Percentiles rank a stretch among this genome's conserved stretches.
Conservation (phyloP, 2,113 vertebrate species). For the Gnathonemus echidnorhynchus region DNA sequence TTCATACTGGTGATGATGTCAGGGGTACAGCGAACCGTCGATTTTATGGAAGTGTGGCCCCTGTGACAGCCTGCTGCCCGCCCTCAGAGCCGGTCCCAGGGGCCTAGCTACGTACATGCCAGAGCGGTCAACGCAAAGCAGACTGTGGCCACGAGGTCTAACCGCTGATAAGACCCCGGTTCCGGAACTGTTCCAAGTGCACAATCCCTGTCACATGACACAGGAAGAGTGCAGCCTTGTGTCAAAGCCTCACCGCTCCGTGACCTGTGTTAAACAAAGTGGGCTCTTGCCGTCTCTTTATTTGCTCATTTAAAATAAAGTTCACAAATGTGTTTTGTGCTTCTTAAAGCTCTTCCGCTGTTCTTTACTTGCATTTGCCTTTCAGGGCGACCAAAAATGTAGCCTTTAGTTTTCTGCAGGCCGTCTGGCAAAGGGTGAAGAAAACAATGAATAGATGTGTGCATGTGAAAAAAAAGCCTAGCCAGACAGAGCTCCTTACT, state of each 20-base stretch:
- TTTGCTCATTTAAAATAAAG: background rate
- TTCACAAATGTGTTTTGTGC: background rate
- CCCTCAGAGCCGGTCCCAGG: background rate
- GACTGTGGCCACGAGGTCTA: background rate
- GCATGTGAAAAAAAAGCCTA: constrained; percentile 4
- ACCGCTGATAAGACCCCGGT: background rate
- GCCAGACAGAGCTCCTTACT: constrained; percentile 19
- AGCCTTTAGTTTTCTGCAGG: constrained; percentile 7
- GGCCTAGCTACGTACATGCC: background rate
- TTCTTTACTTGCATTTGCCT: background rate
- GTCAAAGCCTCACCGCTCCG: background rate
- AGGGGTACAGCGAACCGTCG: background rate
- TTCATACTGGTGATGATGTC: background rate
- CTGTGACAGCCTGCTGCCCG: background rate
- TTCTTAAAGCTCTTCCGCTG: background rate
- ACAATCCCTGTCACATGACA: background rate
- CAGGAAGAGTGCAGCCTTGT: constrained; percentile 7
- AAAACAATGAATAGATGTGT: constrained; percentile 21
- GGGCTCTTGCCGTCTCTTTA: background rate
- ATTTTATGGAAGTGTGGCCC: background rate
- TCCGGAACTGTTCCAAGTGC: background rate
- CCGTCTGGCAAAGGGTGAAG: background rate
- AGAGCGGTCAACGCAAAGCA: background rate
- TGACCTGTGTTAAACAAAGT: background rate
- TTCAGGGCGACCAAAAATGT: background rate